Base-by-base conservation (phyloP, 1,140 invertebrate species). In the Helicoverpa zea region DNA sequence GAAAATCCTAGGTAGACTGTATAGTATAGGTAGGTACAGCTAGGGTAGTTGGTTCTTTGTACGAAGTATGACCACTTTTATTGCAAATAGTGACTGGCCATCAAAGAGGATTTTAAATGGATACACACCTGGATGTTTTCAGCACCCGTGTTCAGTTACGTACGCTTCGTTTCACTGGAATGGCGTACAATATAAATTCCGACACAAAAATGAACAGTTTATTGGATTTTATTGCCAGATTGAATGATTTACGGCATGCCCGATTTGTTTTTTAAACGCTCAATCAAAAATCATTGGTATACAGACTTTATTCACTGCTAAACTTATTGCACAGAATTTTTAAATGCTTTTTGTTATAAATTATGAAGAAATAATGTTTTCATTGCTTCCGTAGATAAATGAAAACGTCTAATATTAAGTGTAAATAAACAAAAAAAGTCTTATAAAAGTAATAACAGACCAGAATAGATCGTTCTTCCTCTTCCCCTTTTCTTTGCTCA, bases 31-130 rank as follows among this genome's bases (percentile, higher is more conserved):
- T 23, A 23, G 23, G 23, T 23, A 23, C 7, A 43, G 4, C 5
- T 43, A 43, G 9, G 9, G 5, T 68, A 18, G 63, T 4, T 16
- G 11, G 11, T 23, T 16, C n/a, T 68, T 49, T 68, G 16, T 4
- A 11, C 64, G 5, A 43, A 23, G 5, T 7, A 5, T 43, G n/a
- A 49, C 64, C 13, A 49, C 43, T 68, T 68, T 68, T 68, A 68
- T 68, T 68, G 64, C 64, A 68, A 68, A 68, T 68, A 68, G 49
- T 68, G 49, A 16, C 16, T 49, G 11, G 16, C 43, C 43, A 49
- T 49, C 64, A 68, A 68, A 68, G 64, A 5, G 64, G 64, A 68
- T 68, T 68, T 66, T 68, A 49, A 68, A 68, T 68, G 64, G 64
- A 68, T 13, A n/a, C 23, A 11, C 64, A 68, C 64, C 64, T 68